Percentiles rank a stretch among this genome's conserved stretches.
Evolutionary conservation across 2,888 invertebrate genomes (phyloP).

Genomic region (Koerneria pararmatus): DNA sequence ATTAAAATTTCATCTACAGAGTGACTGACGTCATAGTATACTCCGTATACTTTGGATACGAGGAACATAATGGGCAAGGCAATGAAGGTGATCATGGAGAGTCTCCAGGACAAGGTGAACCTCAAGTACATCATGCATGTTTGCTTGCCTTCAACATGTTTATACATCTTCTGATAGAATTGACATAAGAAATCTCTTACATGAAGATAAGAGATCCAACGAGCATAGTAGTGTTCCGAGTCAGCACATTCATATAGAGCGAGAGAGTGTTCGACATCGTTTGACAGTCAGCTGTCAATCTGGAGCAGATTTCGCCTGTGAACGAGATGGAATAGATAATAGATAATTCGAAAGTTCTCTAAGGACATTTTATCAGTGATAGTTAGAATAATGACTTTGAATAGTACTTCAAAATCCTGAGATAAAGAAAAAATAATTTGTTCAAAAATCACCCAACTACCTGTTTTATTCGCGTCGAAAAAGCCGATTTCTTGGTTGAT

Average conservation of each 20-base stretch:
- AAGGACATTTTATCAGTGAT: neutral
- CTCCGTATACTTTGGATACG: constrained; percentile 61
- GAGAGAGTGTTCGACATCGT: constrained; percentile 62
- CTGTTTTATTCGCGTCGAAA: constrained; percentile 61
- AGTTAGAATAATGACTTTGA: neutral
- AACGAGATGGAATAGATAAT: constrained; percentile 7
- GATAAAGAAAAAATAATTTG: neutral
- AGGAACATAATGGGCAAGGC: constrained; percentile 61
- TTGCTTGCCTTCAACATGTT: too few species aligned
- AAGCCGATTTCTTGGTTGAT: constrained; percentile 61
- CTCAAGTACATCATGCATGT: too few species aligned
- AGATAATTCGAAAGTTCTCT: neutral
- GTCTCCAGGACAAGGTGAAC: constrained; percentile 61
- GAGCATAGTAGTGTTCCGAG: constrained; percentile 59
- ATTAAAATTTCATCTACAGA: constrained; percentile 47
- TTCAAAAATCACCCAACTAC: constrained; percentile 60
- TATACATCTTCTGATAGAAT: too few species aligned
- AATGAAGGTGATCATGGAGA: constrained; percentile 61
- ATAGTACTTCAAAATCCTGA: neutral
- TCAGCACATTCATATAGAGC: constrained; percentile 62
- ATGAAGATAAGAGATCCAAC: constrained; percentile 62
- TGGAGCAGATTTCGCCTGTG: constrained; percentile 61
- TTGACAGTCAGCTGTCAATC: constrained; percentile 63
- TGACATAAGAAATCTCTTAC: too few species aligned
- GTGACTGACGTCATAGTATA: constrained; percentile 60